A percentile compares a stretch with the other conserved stretches of the same genome.
Evolutionary conservation across 2,888 invertebrate species (phyloP).

Genomic region (Noctua janthe): DNA sequence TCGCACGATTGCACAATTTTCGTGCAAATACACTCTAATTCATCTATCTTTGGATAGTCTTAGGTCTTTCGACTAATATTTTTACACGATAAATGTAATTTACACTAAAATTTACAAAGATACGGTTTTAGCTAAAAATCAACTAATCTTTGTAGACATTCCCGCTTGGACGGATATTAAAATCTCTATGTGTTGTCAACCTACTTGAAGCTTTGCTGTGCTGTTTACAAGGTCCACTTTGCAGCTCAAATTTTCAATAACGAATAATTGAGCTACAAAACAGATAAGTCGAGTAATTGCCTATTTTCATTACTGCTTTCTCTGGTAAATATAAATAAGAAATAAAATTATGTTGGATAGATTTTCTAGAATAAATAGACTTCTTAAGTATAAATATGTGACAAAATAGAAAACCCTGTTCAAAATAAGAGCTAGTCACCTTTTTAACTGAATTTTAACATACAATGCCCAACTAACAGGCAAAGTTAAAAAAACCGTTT

Average conservation of each 20-base stretch:
- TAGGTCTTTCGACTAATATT: conserved; percentile 68
- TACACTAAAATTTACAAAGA: conserved; percentile 79
- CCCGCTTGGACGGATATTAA: conserved; percentile 87
- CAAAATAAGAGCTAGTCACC: too few species aligned
- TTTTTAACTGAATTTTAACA: too few species aligned
- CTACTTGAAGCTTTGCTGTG: conserved; percentile 65
- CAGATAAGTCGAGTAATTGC: conserved; percentile 2
- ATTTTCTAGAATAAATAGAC: conserved; percentile 49
- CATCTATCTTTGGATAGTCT: conserved; percentile 74
- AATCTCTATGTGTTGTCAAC: conserved; percentile 75
- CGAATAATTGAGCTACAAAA: conserved; percentile 46
- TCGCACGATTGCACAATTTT: conserved; percentile 58
- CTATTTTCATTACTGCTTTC: conserved; percentile 48
- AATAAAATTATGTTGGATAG: conserved; percentile 30
- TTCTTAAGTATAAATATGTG: conserved; percentile 25
- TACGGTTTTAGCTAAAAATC: conserved; percentile 74
- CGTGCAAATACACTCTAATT: conserved; percentile 61
- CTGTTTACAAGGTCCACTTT: conserved; percentile 27
- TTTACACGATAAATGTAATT: conserved; percentile 71
- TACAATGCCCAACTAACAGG: conserved; percentile 8
- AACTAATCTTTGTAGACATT: conserved; percentile 78
- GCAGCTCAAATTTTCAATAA: conserved; percentile 8
- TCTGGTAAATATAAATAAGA: conserved; percentile 38
- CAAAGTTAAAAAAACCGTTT: conserved; percentile 1
- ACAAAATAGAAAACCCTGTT: background rate